Conservation (phyloP, 2,797 vertebrate species). For the Syngnathus acus region DNA sequence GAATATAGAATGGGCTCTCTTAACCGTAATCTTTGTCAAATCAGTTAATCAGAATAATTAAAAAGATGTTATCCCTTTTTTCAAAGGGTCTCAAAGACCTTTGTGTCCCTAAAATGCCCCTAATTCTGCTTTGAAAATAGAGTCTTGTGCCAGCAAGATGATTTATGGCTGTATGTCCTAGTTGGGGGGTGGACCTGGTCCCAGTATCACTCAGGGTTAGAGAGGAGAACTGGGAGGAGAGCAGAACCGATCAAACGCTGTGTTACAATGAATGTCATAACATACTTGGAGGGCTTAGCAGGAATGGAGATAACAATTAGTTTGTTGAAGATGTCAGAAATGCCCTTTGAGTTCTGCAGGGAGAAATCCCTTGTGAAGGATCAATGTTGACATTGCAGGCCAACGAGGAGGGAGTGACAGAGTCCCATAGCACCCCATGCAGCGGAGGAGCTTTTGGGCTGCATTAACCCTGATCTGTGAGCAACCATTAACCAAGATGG, state of each 20-base stretch:
- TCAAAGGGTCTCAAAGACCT: constrained; percentile 76
- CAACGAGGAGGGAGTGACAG: constrained; percentile 70
- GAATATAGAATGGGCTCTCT: not conserved
- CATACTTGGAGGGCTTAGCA: constrained; percentile 28
- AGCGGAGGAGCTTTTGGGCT: constrained; percentile 55
- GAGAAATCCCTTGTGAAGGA: constrained; percentile 91
- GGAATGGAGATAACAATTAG: constrained; percentile 92
- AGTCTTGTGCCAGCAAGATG: constrained; percentile 84
- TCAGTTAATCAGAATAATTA: constrained; percentile 60
- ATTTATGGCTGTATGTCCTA: constrained; percentile 97
- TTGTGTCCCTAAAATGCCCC: constrained; percentile 81
- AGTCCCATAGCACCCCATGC: constrained; percentile 50
- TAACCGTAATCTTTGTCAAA: constrained; percentile 8
- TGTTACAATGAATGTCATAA: constrained; percentile 67
- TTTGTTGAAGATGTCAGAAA: constrained; percentile 89
- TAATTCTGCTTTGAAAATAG: constrained; percentile 82
- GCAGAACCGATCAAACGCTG: constrained; percentile 76
- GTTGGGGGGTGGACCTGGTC: constrained; percentile 90
- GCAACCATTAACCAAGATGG: constrained; percentile 58
- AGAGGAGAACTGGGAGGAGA: constrained; percentile 72
- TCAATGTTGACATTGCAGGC: constrained; percentile 83
- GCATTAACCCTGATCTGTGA: constrained; percentile 64
- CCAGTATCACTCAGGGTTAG: constrained; percentile 87
- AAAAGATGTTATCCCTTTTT: constrained; percentile 21
- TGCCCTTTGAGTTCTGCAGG: constrained; percentile 78